phyloP scores from a whole-genome alignment of 2,113 vertebrate species.

The Nanorana parkeri region DNA sequence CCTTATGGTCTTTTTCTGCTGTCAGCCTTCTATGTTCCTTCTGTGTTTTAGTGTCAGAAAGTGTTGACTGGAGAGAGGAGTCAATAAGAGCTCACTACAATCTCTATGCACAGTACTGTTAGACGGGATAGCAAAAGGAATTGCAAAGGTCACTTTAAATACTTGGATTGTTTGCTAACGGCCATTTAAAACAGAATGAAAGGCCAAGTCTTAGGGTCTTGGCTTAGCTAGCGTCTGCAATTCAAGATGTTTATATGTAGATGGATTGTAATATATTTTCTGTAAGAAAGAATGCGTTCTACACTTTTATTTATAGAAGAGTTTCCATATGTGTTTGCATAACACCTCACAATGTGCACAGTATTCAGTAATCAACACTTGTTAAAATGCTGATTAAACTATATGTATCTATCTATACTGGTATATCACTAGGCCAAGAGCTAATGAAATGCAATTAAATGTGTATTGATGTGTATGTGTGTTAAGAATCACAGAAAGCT shows the following conservation, averaged over 20 bases:
- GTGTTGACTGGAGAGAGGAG: no score
- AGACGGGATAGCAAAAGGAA: no score
- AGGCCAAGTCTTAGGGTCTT: no score
- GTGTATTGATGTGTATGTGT: slow-evolving; percentile 3
- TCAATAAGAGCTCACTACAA: no score
- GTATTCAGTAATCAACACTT: slow-evolving; percentile 52
- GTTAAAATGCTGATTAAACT: slow-evolving; percentile 52
- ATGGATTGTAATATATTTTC: neutral
- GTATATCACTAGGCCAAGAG: slow-evolving; percentile 14
- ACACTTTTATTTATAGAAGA: slow-evolving; percentile 56
- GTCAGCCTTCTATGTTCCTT: no score
- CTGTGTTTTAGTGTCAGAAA: no score
- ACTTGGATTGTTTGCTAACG: no score
- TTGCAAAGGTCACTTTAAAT: no score
- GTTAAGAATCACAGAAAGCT: neutral
- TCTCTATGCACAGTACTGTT: no score
- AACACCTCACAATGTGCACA: slow-evolving; percentile 38
- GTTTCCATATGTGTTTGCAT: slow-evolving; percentile 40
- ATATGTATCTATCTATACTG: slow-evolving; percentile 33
- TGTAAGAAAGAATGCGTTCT: slow-evolving; percentile 6
- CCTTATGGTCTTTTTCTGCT: no score
- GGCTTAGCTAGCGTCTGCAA: no score
- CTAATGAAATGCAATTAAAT: slow-evolving; percentile 46
- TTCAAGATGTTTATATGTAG: neutral
- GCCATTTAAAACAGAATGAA: no score